These are phyloP conservation scores for Microplitis manilae DNA, from an alignment of 2,888 invertebrate species.

Conservation along the genomic window DNA sequence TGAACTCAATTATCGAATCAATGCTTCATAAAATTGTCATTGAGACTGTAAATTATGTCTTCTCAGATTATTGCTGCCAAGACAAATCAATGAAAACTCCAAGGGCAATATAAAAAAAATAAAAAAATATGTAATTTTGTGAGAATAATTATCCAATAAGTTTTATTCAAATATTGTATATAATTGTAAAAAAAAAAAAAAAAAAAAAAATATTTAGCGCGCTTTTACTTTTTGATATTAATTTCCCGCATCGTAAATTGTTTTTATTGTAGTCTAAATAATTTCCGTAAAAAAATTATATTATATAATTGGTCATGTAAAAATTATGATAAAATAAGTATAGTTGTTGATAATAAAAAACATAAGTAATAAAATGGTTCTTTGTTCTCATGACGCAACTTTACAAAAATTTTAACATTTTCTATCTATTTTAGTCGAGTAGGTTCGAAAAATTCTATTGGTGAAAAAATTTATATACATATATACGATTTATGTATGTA, in stretches of 20 bases:
- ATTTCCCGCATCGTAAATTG: conserved; percentile 14
- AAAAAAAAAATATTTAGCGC: conserved; percentile 3
- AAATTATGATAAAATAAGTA: background rate
- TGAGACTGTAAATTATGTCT: conserved; percentile 37
- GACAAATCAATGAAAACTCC: background rate
- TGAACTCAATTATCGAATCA: background rate
- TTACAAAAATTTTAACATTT: too few relatives aligned
- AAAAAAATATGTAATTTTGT: conserved; percentile 17
- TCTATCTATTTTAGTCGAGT: too few relatives aligned
- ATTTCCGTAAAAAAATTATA: background rate
- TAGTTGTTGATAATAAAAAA: background rate
- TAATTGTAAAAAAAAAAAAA: background rate
- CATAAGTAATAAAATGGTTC: background rate
- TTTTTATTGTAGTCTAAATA: background rate
- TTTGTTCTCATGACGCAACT: too few relatives aligned
- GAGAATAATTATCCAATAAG: conserved; percentile 6
- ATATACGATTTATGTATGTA: too few relatives aligned
- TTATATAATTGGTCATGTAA: conserved; percentile 16
- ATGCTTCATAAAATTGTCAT: conserved; percentile 21
- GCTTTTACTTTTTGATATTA: conserved; percentile 32
- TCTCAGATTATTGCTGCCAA: conserved; percentile 13
- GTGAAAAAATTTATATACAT: too few relatives aligned
- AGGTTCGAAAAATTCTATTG: too few relatives aligned
- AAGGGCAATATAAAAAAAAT: background rate
- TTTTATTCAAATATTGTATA: background rate